These are phyloP conservation scores for Carollia perspicillata DNA, from an alignment of 2,113 vertebrate genomes.

Conservation along the genomic window DNA sequence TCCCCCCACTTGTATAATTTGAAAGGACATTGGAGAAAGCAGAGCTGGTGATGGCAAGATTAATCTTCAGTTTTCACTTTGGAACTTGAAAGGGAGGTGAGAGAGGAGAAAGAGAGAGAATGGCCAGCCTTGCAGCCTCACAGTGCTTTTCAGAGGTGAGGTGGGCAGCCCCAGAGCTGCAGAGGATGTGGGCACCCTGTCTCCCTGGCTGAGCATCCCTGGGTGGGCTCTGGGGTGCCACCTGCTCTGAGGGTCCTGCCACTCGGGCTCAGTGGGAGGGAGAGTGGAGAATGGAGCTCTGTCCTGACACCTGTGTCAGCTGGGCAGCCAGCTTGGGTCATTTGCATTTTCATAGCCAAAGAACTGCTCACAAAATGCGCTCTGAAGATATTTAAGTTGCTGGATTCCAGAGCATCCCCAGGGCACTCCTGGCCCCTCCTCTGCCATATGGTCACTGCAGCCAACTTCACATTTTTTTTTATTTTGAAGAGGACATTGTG, in stretches of 20 bases:
- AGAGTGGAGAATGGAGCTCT: neutral
- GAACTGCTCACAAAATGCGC: conserved; percentile 43
- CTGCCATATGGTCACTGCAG: neutral
- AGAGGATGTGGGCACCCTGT: accelerated
- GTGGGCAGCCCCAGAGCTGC: neutral
- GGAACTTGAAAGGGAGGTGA: neutral
- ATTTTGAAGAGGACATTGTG: neutral
- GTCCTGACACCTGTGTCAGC: neutral
- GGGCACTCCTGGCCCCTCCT: neutral
- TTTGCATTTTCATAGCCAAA: conserved; percentile 61
- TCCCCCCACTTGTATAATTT: neutral
- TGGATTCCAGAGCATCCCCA: conserved; percentile 43
- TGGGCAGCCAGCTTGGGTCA: neutral
- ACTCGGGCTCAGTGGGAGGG: neutral
- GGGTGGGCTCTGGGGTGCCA: neutral
- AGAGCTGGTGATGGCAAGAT: neutral
- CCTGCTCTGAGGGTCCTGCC: neutral
- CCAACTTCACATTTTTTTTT: conserved; percentile 51
- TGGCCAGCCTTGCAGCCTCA: neutral
- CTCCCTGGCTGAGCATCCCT: neutral
- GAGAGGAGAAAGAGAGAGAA: neutral
- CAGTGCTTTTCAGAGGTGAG: neutral
- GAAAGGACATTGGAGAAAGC: neutral
- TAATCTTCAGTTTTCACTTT: neutral
- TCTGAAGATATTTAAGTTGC: conserved; percentile 10